These are phyloP conservation scores for Drosophila ezoana DNA, from an alignment of 2,888 invertebrate species.

Conservation along the genomic window DNA sequence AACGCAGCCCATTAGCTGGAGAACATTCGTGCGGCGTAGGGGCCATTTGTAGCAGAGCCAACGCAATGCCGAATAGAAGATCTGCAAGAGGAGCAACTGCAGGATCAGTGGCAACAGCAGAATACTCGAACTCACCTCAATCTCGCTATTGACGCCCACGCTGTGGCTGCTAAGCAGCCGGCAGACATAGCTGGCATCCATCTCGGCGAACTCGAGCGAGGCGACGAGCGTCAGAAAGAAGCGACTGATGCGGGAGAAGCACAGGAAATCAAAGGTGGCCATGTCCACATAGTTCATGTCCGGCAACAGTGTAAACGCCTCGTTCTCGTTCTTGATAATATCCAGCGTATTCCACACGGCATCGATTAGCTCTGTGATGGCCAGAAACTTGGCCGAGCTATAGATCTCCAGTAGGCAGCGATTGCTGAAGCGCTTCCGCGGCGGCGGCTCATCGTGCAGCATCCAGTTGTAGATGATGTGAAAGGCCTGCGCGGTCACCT, in stretches of 20 bases:
- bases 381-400: constrained; percentile 39
- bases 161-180: constrained; percentile 36
- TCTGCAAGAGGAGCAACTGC: constrained; percentile 14
- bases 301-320: constrained; percentile 19
- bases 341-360: constrained; percentile 21
- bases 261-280: constrained; percentile 15
- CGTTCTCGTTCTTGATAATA: constrained; percentile 18
- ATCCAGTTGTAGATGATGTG: constrained; percentile 52
- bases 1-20: constrained; percentile 30
- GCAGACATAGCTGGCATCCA: constrained; percentile 9
- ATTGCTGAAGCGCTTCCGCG: not conserved
- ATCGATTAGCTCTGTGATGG: constrained; percentile 21
- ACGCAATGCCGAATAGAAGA: constrained; percentile 50
- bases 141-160: constrained; percentile 57
- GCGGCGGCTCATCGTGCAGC: constrained; percentile 2
- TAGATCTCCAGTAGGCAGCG: constrained; percentile 36
- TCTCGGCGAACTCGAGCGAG: constrained; percentile 44
- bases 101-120: no score
- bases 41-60: constrained; percentile 54
- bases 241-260: constrained; percentile 38
- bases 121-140: constrained; percentile 37
- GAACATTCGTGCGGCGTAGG: not conserved
- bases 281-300: constrained; percentile 14
- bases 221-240: constrained; percentile 50
- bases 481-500: constrained; percentile 41